Percentiles rank a stretch among this genome's conserved stretches.
Evolutionary conservation across 2,797 vertebrate species (phyloP).

Genomic region (Aulostomus chinensis): DNA sequence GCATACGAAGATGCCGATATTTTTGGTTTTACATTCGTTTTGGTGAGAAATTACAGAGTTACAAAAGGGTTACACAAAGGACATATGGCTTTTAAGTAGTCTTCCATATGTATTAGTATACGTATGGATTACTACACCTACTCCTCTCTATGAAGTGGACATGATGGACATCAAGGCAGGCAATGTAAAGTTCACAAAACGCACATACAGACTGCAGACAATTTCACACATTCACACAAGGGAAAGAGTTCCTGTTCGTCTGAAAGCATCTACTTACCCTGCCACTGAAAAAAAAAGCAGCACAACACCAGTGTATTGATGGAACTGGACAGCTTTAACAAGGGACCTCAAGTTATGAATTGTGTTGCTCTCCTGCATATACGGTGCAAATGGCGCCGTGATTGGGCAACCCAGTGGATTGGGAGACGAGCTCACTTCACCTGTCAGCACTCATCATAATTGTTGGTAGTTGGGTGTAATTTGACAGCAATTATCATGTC

Average conservation of each 20-base stretch:
- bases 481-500: slow-evolving; percentile 67
- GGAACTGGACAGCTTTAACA: slow-evolving; percentile 35
- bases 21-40: no score
- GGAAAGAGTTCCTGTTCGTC: slow-evolving; percentile 34
- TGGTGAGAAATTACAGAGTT: no score
- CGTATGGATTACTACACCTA: no score
- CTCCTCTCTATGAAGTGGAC: no score
- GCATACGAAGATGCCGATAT: no score
- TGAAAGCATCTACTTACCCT: slow-evolving; percentile 45
- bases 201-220: no score
- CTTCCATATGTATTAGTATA: no score
- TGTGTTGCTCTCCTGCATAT: slow-evolving; percentile 1
- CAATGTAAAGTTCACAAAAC: no score
- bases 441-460: slow-evolving; percentile 61
- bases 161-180: no score
- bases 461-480: slow-evolving; percentile 66
- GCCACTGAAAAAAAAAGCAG: slow-evolving; percentile 19
- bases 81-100: no score
- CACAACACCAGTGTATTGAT: slow-evolving; percentile 27
- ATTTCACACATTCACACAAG: slow-evolving; percentile 21
- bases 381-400: not conserved
- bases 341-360: slow-evolving; percentile 32
- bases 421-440: slow-evolving; percentile 32
- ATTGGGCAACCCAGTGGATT: no score
- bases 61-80: no score